These are phyloP conservation scores for Beris morrisii DNA, from an alignment of 2,888 invertebrate genomes.

Conservation along the genomic window DNA sequence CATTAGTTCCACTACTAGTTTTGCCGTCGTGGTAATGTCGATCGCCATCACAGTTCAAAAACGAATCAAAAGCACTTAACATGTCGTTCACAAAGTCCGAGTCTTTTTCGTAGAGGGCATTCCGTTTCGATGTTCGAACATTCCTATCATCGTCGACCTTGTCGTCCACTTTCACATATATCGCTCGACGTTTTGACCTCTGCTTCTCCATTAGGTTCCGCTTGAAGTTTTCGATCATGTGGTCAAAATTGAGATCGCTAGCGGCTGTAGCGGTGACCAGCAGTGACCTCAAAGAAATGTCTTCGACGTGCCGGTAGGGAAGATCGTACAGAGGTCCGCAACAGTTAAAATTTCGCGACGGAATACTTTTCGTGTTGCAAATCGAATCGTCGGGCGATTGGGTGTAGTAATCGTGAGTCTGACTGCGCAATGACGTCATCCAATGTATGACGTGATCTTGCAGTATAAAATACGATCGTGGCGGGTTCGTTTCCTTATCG, in stretches of 20 bases:
- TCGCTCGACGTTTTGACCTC: conserved; percentile 43
- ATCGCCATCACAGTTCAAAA: conserved; percentile 37
- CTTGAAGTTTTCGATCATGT: conserved; percentile 48
- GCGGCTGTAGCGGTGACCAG: conserved; percentile 20
- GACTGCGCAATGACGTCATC: conserved; percentile 51
- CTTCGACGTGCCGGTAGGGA: conserved; percentile 11
- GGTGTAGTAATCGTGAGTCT: conserved; percentile 48
- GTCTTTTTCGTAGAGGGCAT: conserved; percentile 46
- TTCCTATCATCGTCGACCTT: conserved; percentile 1
- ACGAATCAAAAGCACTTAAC: conserved; percentile 46
- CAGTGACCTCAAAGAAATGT: conserved; percentile 31
- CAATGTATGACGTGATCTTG: conserved; percentile 51
- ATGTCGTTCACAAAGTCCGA: conserved; percentile 50
- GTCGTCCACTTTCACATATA: conserved; percentile 45
- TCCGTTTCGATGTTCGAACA: background rate
- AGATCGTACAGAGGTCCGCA: conserved; percentile 19
- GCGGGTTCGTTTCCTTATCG: background rate
- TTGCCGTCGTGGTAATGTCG: background rate
- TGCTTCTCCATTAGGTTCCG: conserved; percentile 47
- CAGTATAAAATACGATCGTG: conserved; percentile 15
- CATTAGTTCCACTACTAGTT: background rate
- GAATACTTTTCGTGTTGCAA: conserved; percentile 52
- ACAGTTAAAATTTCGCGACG: conserved; percentile 43
- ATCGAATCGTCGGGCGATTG: conserved; percentile 44
- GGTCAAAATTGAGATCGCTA: conserved; percentile 41